Base-by-base conservation (phyloP, 2,888 invertebrate species). In the Erebia palarica region DNA sequence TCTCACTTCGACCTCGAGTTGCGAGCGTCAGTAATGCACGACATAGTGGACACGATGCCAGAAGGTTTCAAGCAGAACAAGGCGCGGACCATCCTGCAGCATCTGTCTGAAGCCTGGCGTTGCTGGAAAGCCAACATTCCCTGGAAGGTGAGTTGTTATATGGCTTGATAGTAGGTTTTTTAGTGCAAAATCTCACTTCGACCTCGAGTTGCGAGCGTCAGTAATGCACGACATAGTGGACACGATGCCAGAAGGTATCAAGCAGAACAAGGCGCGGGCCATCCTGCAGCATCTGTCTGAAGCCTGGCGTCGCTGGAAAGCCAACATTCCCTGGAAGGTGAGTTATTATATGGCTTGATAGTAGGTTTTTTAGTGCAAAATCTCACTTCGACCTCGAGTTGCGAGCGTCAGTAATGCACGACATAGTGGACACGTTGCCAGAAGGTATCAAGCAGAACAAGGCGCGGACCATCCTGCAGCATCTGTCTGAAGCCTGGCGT, bases 1-100 rank as follows among this genome's bases (percentile, higher is more conserved):
- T 99, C 99, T 60, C 99, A 99, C 94, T 99, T 99, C 91, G 99
- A 99, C 95, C 94, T 99, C 78, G 99, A 99, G 89, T 93, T 99
- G 84, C 96, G 99, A 78, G 99, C 99, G 16, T 99, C 99, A 0
- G 99, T 97, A 1, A 97, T 97, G 97, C 96, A 97, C 92, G 99
- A 99, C 85, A 99, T 99, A 77, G 97, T 99, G n/a, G 99, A 99
- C 84, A 99, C 99, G 99, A 99, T 99, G 99, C 99, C 99, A 0
- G 99, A 99, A 90, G 99, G 99, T 76, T 99, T 99, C 86, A 99
- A 99, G 85, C 99, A 99, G 90, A 99, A 99, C 92, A 99, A 99
- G 89, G 99, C 99, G 0, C 95, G 99, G 78, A 99, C 99, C 3
- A 99, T 99, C 80, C 94, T 99, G 79, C 99, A 99, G 86, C 99